Evolutionary conservation across 2,888 invertebrate genomes (phyloP), one percentile per base, ranked within the genome.

Genomic region (Zygothrica quintamaculata): DNA sequence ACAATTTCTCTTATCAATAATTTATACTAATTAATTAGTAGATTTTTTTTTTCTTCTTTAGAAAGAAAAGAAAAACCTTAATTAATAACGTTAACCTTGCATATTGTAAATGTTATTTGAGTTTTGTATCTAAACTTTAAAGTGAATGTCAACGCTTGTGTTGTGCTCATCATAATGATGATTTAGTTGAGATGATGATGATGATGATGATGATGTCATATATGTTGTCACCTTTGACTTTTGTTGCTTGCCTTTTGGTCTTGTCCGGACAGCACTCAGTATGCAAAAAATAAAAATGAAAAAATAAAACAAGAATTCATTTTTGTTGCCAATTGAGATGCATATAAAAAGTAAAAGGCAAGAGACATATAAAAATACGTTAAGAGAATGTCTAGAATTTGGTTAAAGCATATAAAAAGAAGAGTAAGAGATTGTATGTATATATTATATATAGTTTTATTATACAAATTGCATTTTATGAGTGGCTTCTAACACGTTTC

Each of bases 161-260:
- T 44, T 16, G 7, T 39, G 13, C 25, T 72, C 37, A 9, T 56
- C 8, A 53, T 58, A 37, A 74, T 66, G 31, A 34, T 44, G 33
- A 36, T 40, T 12, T 48, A 16, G n/a, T 42, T 25, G 22, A n/a
- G n/a, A 40, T 31, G 33, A 37, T 39, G 26, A 62, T 40, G 31
- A 57, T 40, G 34, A 44, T 26, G 25, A 50, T 13, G 51, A 65
- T 76, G 76, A 76, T 75, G 67, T 76, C 79, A 76, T 75, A 9
- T 56, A 61, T 46, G 47, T 31, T 3, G 42, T 81, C 76, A 87
- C 82, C 87, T 80, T 80, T 80, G 87, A 76, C 76, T 84, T 84
- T 84, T 79, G 34, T 39, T n/a, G 47, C n/a, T 22, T 22, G 18
- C 13, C 46, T 65, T 65, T 51, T 53, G 72, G 48, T 75, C 52